Conservation (phyloP, 2,888 invertebrate species). For the Schizaphis graminum region DNA sequence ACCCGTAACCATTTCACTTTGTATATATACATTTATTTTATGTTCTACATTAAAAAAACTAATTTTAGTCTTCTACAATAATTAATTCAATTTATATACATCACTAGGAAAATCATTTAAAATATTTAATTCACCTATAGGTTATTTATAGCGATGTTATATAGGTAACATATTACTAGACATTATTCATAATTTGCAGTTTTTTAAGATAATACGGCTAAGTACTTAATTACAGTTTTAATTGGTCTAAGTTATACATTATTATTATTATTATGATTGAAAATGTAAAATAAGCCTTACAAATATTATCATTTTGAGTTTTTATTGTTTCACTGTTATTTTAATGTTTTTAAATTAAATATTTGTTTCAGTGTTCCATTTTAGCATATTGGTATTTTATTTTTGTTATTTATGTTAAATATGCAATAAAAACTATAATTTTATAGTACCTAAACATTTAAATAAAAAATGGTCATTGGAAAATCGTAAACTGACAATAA, state of each 20-base stretch:
- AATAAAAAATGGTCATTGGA: background rate
- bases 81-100: background rate
- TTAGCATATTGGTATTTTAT: background rate
- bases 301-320: background rate
- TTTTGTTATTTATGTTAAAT: background rate
- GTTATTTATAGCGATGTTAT: background rate
- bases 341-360: background rate
- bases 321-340: background rate
- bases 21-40: background rate
- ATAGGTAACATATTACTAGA: background rate
- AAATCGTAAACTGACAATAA: background rate
- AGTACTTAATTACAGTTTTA: background rate
- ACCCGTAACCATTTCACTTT: background rate
- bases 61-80: background rate
- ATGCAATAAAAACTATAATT: background rate
- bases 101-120: background rate
- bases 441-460: background rate
- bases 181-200: background rate
- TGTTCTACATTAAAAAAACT: conserved; percentile 11
- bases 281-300: background rate
- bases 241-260: background rate
- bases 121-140: background rate
- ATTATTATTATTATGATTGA: background rate
- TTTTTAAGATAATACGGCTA: background rate
- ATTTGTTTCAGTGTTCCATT: background rate